Conservation (phyloP, 2,113 vertebrate species). For the Probosciger aterrimus region DNA sequence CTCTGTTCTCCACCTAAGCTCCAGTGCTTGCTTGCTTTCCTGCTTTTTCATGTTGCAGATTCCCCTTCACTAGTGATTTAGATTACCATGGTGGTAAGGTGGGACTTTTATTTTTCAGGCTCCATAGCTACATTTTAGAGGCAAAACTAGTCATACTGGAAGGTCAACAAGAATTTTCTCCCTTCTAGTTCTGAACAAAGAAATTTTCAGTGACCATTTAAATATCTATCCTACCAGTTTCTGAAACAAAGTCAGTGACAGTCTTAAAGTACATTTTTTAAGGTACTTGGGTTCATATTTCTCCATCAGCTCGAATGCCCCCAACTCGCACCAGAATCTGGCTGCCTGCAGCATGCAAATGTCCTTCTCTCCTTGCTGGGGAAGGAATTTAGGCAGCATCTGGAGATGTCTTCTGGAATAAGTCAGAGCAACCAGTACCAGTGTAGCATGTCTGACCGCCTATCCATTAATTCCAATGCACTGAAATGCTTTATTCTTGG, state of each 20-base stretch:
- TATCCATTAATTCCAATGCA: neutral
- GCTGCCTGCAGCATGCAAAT: neutral
- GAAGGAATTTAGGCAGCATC: neutral
- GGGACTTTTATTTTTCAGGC: neutral
- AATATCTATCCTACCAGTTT: neutral
- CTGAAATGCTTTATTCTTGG: neutral
- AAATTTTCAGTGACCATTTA: neutral
- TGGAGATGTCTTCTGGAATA: neutral
- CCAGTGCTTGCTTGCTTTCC: neutral
- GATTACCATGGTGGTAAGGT: neutral
- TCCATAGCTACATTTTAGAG: neutral
- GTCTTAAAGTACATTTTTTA: neutral
- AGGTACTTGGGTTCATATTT: neutral
- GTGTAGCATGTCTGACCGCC: neutral
- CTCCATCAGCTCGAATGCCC: neutral
- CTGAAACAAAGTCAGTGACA: neutral
- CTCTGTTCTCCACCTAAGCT: neutral
- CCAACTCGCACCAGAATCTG: neutral
- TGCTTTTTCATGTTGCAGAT: neutral
- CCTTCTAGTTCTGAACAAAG: neutral
- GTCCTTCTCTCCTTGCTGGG: neutral
- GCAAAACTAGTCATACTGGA: neutral
- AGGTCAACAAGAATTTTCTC: neutral
- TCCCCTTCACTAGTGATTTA: neutral
- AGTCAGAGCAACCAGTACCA: neutral